Percentiles rank a stretch among this genome's conserved stretches.
Evolutionary conservation across 2,888 invertebrate species (phyloP).

Genomic region (Lymantria dispar): DNA sequence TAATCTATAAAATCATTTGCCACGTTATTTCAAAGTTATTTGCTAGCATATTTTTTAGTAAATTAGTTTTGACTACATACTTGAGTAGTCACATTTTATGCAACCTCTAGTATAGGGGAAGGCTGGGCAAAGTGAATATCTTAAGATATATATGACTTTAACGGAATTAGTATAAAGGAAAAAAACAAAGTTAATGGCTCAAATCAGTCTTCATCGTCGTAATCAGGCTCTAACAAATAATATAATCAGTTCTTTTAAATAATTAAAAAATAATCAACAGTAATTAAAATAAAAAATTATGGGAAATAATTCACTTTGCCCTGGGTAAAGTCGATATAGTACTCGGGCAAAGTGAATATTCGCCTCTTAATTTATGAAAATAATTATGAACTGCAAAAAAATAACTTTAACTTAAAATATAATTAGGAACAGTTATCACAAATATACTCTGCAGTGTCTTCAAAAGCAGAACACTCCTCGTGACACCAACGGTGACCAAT

Average conservation of each 20-base stretch:
- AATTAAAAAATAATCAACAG: slow-evolving; percentile 21
- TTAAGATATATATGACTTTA: too few relatives aligned
- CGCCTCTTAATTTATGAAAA: too few relatives aligned
- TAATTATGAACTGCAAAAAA: slow-evolving; percentile 13
- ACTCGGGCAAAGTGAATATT: slow-evolving; percentile 13
- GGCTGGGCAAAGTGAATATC: too few relatives aligned
- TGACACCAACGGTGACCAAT: slow-evolving; percentile 21
- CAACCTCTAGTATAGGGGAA: too few relatives aligned
- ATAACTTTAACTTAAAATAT: slow-evolving; percentile 9
- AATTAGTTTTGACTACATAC: too few relatives aligned
- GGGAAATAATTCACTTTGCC: slow-evolving; percentile 21
- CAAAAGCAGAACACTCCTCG: slow-evolving; percentile 7
- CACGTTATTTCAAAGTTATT: too few relatives aligned
- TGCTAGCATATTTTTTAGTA: too few relatives aligned
- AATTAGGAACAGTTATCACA: slow-evolving; percentile 20
- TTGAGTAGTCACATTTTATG: too few relatives aligned
- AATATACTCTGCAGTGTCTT: slow-evolving; percentile 23
- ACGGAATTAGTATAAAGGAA: too few relatives aligned
- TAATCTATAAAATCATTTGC: too few relatives aligned
- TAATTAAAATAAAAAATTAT: slow-evolving; percentile 10
- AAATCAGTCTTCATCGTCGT: slow-evolving; percentile 9
- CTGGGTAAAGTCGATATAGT: too few relatives aligned
- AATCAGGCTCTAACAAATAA: slow-evolving; percentile 20
- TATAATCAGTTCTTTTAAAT: slow-evolving; percentile 14
- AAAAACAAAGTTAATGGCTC: too few relatives aligned